A percentile compares a stretch with the other conserved stretches of the same genome.
Evolutionary conservation across 2,888 invertebrate genomes (phyloP).

Genomic region (Lithophane leautieri): DNA sequence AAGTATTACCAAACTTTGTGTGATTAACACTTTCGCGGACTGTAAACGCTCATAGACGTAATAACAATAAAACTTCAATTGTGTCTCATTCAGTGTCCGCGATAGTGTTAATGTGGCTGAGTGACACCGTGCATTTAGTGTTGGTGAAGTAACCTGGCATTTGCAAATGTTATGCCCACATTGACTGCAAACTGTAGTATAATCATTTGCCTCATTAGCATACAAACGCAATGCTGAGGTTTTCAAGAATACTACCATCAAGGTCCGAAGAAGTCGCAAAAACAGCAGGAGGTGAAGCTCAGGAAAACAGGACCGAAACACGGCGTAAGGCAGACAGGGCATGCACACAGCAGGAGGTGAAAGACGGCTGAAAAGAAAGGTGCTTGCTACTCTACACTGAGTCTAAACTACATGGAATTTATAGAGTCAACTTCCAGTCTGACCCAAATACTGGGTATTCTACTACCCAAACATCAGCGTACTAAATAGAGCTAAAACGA

Average conservation of each 20-base stretch:
- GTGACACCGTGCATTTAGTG: conserved; percentile 19
- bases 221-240: neutral
- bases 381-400: conserved; percentile 2
- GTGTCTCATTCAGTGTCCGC: no score
- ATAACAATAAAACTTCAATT: no score
- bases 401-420: neutral
- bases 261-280: conserved; percentile 22
- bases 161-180: neutral
- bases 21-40: no score
- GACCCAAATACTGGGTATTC: neutral
- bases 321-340: conserved; percentile 9
- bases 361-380: conserved; percentile 36
- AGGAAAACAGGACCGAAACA: conserved; percentile 34
- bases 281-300: conserved; percentile 43
- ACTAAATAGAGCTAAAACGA: neutral
- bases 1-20: conserved; percentile 9
- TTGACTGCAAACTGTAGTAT: neutral
- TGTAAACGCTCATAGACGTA: no score
- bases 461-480: neutral
- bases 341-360: neutral
- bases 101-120: no score
- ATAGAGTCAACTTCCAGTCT: conserved; percentile 18
- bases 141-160: neutral
- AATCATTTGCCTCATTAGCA: neutral
- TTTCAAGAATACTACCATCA: conserved; percentile 33